Conservation (phyloP, 1,140 invertebrate species). For the Pogonomyrmex barbatus region DNA sequence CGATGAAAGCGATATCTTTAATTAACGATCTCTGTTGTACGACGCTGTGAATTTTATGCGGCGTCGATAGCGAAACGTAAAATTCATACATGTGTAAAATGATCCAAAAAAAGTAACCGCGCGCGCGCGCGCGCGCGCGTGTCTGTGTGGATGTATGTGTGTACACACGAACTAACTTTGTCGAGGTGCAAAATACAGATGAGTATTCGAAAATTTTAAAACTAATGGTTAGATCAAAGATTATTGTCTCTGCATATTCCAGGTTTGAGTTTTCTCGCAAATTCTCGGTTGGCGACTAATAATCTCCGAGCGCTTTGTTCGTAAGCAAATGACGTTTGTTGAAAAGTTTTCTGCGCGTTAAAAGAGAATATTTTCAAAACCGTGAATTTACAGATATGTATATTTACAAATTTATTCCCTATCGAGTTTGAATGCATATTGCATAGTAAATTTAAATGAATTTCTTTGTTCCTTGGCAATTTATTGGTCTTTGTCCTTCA, state of each 20-base stretch:
- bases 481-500: not conserved
- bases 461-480: not conserved
- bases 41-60: conserved; percentile 14
- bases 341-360: conserved; percentile 36
- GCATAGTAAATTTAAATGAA: not conserved
- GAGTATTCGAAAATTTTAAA: conserved; percentile 14
- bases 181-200: not conserved
- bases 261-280: not conserved
- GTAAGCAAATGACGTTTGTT: conserved; percentile 41
- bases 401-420: not conserved
- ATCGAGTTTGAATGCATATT: not conserved
- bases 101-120: not conserved
- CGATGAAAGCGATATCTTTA: conserved; percentile 37
- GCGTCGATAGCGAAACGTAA: not conserved
- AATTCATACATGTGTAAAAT: not conserved
- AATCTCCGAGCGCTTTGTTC: conserved; percentile 5
- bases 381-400: not conserved
- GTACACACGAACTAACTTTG: not conserved
- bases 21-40: conserved; percentile 11
- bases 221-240: conserved; percentile 52
- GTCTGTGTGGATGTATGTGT: too few species aligned
- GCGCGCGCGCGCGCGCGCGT: too few species aligned
- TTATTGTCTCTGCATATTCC: not conserved
- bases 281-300: conserved; percentile 7
- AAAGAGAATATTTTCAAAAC: conserved; percentile 28